These are phyloP conservation scores for Fulica atra DNA, from an alignment of 2,113 vertebrate genomes.

Conservation along the genomic window DNA sequence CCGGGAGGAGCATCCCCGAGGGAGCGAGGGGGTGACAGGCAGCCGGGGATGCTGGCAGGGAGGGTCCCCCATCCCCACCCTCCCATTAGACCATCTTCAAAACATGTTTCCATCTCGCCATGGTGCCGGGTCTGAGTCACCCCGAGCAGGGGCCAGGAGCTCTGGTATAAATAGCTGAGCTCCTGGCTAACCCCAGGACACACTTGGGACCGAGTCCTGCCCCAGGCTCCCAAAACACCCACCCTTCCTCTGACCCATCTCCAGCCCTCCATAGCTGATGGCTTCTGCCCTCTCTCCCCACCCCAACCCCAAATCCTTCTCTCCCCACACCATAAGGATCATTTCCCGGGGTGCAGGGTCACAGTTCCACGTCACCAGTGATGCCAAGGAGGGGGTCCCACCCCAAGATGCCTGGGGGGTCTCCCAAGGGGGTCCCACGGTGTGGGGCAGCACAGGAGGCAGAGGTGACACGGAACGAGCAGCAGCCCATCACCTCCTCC, in stretches of 20 bases:
- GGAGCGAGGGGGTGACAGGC: neutral
- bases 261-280: neutral
- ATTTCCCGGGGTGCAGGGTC: neutral
- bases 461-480: neutral
- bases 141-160: neutral
- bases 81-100: neutral
- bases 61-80: neutral
- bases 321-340: fast-evolving
- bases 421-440: fast-evolving
- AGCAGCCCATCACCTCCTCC: neutral
- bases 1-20: neutral
- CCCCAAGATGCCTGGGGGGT: neutral
- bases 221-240: neutral
- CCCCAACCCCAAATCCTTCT: neutral
- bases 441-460: neutral
- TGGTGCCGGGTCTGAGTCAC: neutral
- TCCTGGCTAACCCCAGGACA: neutral
- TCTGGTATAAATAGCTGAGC: neutral
- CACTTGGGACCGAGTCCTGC: neutral
- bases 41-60: neutral
- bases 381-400: neutral
- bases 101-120: slow-evolving; percentile 15
- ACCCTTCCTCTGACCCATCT: neutral
- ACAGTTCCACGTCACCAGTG: neutral
- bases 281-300: neutral